phyloP scores from a whole-genome alignment of 2,888 invertebrate genomes.

The Myopa testacea region DNA sequence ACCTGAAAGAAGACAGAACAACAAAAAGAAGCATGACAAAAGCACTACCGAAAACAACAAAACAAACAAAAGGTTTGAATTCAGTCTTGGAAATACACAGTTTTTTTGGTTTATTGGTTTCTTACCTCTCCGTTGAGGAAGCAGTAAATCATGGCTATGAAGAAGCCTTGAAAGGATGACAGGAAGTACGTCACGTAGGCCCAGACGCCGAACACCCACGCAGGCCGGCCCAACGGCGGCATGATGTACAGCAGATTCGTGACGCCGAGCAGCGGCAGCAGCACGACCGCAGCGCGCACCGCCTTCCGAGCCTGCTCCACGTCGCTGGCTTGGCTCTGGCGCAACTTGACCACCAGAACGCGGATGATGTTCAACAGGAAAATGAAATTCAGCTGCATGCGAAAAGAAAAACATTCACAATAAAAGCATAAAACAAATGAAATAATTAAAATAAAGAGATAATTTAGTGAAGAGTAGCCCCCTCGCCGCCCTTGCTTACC shows the following conservation, averaged over 20 bases:
- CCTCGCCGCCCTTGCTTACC: conserved; percentile 71
- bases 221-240: conserved; percentile 76
- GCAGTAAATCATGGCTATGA: conserved; percentile 84
- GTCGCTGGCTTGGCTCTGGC: conserved; percentile 79
- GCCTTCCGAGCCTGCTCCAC: conserved; percentile 84
- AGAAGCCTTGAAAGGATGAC: conserved; percentile 86
- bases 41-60: no score
- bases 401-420: neutral
- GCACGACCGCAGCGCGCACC: conserved; percentile 81
- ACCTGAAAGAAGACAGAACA: conserved; percentile 60
- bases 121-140: conserved; percentile 86
- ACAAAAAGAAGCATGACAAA: neutral
- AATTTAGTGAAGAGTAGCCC: neutral
- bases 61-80: no score
- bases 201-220: conserved; percentile 82
- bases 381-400: conserved; percentile 78
- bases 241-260: conserved; percentile 82
- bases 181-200: conserved; percentile 83
- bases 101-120: conserved; percentile 6
- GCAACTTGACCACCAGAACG: conserved; percentile 80
- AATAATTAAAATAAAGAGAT: no score
- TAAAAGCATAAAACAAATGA: neutral
- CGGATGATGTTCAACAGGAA: conserved; percentile 85
- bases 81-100: no score
- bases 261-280: conserved; percentile 84